Conservation (phyloP, 1,140 invertebrate genomes). For the Caenorhabditis elegans region WBcel235 BX284605.5:4744501-4745000, state of each 20-base stretch:
- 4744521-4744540: slow-evolving; percentile 50
- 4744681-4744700: too few relatives aligned
- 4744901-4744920: slow-evolving; percentile 31
- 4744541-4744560: slow-evolving; percentile 62
- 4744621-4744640: too few relatives aligned
- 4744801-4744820: slow-evolving; percentile 54
- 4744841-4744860: slow-evolving; percentile 50
- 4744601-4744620: slow-evolving; percentile 32
- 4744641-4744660: too few relatives aligned
- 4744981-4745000: too few relatives aligned
- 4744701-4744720: too few relatives aligned
- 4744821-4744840: slow-evolving; percentile 56
- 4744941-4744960: slow-evolving; percentile 4
- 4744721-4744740: too few relatives aligned
- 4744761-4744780: not conserved
- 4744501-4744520: slow-evolving; percentile 45
- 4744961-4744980: not conserved
- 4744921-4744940: slow-evolving; percentile 18
- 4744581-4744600: slow-evolving; percentile 52
- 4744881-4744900: slow-evolving; percentile 24
- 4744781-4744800: slow-evolving; percentile 50
- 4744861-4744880: slow-evolving; percentile 46
- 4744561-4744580: slow-evolving; percentile 53
- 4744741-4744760: too few relatives aligned
- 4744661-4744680: too few relatives aligned